phyloP scores from a whole-genome alignment of 2,797 vertebrate species.

The Sciurus carolinensis region DNA sequence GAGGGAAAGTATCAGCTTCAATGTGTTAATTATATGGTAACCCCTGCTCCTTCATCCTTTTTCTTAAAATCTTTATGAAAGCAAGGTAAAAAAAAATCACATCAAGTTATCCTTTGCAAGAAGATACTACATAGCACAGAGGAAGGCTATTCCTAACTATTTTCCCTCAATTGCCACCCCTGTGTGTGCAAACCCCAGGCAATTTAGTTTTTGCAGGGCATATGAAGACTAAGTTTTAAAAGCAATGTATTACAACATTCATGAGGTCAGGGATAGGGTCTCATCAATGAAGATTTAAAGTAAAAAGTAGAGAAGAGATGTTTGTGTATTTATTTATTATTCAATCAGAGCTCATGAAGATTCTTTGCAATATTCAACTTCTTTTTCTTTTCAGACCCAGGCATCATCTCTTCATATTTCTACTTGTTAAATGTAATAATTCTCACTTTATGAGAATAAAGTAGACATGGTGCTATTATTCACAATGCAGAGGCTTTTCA shows the following conservation, averaged over 20 bases:
- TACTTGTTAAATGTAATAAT: not conserved
- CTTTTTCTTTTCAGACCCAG: not conserved
- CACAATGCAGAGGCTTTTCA: not conserved
- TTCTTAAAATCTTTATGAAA: slow-evolving; percentile 54
- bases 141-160: not conserved
- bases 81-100: slow-evolving; percentile 4
- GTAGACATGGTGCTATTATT: not conserved
- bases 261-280: not conserved
- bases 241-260: not conserved
- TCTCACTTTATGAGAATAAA: not conserved
- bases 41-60: not conserved
- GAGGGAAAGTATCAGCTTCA: not conserved
- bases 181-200: not conserved
- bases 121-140: not conserved
- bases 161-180: not conserved
- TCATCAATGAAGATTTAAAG: not conserved
- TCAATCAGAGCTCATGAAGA: not conserved
- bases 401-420: not conserved
- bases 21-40: slow-evolving; percentile 39
- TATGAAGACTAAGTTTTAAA: not conserved
- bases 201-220: not conserved
- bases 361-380: not conserved
- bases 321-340: not conserved
- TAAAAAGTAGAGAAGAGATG: not conserved
- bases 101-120: not conserved